phyloP scores from a whole-genome alignment of 2,797 vertebrate species.

The Neosilurus hyrtlii region DNA sequence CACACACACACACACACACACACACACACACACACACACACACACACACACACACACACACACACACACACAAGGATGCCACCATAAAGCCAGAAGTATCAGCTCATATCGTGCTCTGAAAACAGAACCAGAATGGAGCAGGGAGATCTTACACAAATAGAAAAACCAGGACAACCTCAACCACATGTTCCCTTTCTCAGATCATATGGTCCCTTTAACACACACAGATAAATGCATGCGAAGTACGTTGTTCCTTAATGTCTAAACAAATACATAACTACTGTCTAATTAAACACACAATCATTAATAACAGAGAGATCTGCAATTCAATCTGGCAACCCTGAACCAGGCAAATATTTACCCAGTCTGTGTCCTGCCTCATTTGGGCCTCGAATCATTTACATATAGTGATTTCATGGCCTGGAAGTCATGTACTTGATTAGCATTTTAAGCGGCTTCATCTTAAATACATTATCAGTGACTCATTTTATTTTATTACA shows the following conservation, averaged over 20 bases:
- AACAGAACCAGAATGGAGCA: conserved; percentile 4
- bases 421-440: background rate
- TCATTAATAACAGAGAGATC: background rate
- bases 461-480: background rate
- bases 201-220: background rate
- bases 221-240: background rate
- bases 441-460: background rate
- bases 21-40: background rate
- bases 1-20: background rate
- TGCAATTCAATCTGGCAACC: conserved; percentile 4
- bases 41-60: background rate
- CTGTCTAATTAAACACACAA: background rate
- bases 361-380: background rate
- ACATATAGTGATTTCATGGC: background rate
- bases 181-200: background rate
- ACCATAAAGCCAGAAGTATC: background rate
- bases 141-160: background rate
- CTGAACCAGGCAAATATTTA: background rate
- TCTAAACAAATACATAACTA: background rate
- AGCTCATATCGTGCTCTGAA: background rate
- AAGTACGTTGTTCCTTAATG: background rate
- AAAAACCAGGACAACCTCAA: background rate
- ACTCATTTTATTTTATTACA: too few species aligned
- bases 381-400: background rate
- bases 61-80: background rate